A percentile compares a stretch with the other conserved stretches of the same genome.
Conservation (phyloP, 2,888 invertebrate genomes). For the Zootermopsis nevadensis region DNA sequence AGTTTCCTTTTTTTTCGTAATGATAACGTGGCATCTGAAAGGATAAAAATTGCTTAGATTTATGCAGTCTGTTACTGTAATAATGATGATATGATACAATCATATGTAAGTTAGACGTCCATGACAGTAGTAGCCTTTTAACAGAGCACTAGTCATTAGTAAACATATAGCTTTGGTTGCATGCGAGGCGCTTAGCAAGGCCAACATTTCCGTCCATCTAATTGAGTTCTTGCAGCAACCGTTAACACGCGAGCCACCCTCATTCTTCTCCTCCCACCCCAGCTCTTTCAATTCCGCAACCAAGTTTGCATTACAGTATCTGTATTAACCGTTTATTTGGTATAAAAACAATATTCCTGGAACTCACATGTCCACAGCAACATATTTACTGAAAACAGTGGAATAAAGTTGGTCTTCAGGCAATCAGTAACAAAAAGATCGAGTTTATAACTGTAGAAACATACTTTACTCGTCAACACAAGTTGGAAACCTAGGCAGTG, state of each 20-base stretch:
- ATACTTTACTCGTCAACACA: no score
- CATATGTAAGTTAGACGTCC: neutral
- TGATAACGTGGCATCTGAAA: neutral
- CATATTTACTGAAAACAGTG: no score
- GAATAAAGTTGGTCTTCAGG: no score
- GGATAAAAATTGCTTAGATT: neutral
- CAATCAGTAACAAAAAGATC: no score
- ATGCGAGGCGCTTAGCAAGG: slow-evolving; percentile 29
- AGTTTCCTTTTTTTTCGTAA: neutral
- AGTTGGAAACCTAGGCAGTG: no score
- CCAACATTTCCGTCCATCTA: slow-evolving; percentile 44
- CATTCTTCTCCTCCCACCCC: neutral
- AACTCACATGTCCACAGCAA: neutral
- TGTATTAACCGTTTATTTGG: neutral
- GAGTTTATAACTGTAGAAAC: no score
- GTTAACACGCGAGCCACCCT: slow-evolving; percentile 36
- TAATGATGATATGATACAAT: neutral
- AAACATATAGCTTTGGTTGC: slow-evolving; percentile 34
- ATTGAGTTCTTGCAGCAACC: slow-evolving; percentile 45
- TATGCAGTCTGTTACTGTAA: neutral
- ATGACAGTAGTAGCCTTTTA: slow-evolving; percentile 20
- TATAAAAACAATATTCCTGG: neutral
- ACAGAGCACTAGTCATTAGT: slow-evolving; percentile 23
- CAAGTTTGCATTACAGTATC: slow-evolving; percentile 22
- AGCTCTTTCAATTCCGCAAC: neutral